phyloP scores from a whole-genome alignment of 2,797 vertebrate species.

The Myotis pilosus region DNA sequence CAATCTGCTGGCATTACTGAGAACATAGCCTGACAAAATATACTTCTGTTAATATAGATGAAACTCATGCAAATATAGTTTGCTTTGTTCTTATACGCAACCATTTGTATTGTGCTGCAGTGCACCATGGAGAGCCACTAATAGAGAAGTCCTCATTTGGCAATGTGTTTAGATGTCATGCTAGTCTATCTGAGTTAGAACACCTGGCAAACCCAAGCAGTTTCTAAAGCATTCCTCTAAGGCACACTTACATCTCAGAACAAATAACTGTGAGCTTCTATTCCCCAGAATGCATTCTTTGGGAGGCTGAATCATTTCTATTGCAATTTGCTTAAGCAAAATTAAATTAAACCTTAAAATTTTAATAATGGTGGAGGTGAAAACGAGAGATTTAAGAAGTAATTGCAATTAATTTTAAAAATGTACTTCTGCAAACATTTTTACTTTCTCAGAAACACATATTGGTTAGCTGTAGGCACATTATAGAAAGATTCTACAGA shows the following conservation, averaged over 20 bases:
- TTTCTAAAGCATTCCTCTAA: slow-evolving; percentile 26
- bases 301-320: slow-evolving; percentile 37
- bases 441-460: neutral
- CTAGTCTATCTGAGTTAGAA: slow-evolving; percentile 41
- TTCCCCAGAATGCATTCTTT: slow-evolving; percentile 35
- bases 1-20: slow-evolving; percentile 17
- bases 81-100: slow-evolving; percentile 29
- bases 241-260: slow-evolving; percentile 8
- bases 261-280: slow-evolving; percentile 22
- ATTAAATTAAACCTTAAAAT: slow-evolving; percentile 53
- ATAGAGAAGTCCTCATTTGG: slow-evolving; percentile 10
- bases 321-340: slow-evolving; percentile 44
- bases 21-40: neutral
- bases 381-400: slow-evolving; percentile 23
- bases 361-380: neutral
- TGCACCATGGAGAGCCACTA: neutral
- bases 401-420: slow-evolving; percentile 20
- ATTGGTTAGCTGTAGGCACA: neutral
- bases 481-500: neutral
- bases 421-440: slow-evolving; percentile 8
- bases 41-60: neutral
- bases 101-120: neutral
- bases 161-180: slow-evolving; percentile 15
- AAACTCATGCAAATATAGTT: neutral
- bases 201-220: slow-evolving; percentile 36